A percentile compares a stretch with the other conserved stretches of the same genome.
Conservation (phyloP, 2,113 vertebrate species). For the Cercopithecus mona region DNA sequence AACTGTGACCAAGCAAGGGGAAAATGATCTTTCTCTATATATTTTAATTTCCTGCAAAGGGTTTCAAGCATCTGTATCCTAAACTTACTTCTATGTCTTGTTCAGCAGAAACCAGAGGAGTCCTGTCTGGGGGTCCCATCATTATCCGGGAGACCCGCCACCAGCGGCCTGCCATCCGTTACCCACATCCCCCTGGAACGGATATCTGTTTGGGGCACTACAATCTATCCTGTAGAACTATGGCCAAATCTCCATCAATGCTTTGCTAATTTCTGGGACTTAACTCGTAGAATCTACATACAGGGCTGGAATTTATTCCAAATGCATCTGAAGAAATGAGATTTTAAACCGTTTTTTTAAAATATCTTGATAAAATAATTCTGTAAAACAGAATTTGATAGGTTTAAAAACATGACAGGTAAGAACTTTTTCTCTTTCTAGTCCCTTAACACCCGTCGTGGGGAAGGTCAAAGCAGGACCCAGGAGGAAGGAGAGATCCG, state of each 20-base stretch:
- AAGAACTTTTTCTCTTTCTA: constrained; percentile 86
- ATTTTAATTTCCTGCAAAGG: constrained; percentile 48
- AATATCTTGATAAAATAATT: constrained; percentile 33
- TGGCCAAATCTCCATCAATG: neutral
- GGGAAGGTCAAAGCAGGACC: constrained; percentile 72
- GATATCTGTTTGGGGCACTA: constrained; percentile 70
- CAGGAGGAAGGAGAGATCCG: constrained; percentile 71
- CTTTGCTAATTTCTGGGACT: constrained; percentile 66
- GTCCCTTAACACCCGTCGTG: constrained; percentile 75
- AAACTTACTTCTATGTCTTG: constrained; percentile 83
- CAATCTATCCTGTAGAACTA: constrained; percentile 19
- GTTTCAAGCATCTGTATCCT: constrained; percentile 70
- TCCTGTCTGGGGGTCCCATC: constrained; percentile 76
- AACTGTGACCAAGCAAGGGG: constrained; percentile 73
- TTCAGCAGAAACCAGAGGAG: constrained; percentile 72
- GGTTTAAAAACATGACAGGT: constrained; percentile 80
- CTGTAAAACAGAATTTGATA: constrained; percentile 69
- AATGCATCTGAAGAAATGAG: constrained; percentile 72
- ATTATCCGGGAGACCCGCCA: constrained; percentile 71
- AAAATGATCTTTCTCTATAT: neutral
- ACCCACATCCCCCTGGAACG: constrained; percentile 73
- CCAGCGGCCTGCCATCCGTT: constrained; percentile 78
- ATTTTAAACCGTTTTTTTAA: constrained; percentile 56
- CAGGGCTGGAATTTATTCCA: constrained; percentile 70
- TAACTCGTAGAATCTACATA: constrained; percentile 64